These are phyloP conservation scores for Ophonus ardosiacus DNA, from an alignment of 2,888 invertebrate species.

Conservation along the genomic window DNA sequence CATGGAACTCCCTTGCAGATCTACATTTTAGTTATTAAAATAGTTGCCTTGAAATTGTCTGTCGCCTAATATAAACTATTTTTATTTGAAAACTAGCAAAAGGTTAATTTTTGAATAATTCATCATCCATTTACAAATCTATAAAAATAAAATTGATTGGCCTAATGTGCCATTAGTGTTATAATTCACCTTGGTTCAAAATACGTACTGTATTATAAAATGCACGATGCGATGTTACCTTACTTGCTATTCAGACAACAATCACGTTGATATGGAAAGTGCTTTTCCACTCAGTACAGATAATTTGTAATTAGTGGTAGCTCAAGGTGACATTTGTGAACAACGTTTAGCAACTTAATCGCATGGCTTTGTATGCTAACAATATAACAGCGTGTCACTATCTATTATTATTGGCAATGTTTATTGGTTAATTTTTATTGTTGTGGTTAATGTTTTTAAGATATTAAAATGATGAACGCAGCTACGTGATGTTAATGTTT, in stretches of 20 bases:
- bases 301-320: slow-evolving; percentile 38
- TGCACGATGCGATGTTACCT: slow-evolving; percentile 4
- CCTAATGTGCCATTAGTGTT: slow-evolving; percentile 7
- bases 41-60: slow-evolving; percentile 1
- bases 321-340: slow-evolving; percentile 40
- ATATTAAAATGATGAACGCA: not conserved
- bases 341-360: slow-evolving; percentile 12
- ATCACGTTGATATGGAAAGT: slow-evolving; percentile 6
- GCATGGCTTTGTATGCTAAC: slow-evolving; percentile 22
- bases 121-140: slow-evolving; percentile 18
- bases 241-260: slow-evolving; percentile 29
- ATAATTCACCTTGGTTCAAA: slow-evolving; percentile 11
- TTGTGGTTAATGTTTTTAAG: slow-evolving; percentile 15
- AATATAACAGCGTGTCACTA: not conserved
- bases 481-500: not conserved
- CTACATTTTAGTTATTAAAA: not conserved
- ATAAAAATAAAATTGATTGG: slow-evolving; percentile 22
- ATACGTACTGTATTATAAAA: slow-evolving; percentile 2
- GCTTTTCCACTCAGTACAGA: slow-evolving; percentile 17
- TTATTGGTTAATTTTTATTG: slow-evolving; percentile 25
- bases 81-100: not conserved
- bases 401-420: slow-evolving; percentile 1
- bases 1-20: too few species aligned
- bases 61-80: not conserved
- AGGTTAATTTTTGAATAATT: slow-evolving; percentile 41